Conservation (phyloP, 2,797 vertebrate genomes). For the Crypturellus tataupa region DNA sequence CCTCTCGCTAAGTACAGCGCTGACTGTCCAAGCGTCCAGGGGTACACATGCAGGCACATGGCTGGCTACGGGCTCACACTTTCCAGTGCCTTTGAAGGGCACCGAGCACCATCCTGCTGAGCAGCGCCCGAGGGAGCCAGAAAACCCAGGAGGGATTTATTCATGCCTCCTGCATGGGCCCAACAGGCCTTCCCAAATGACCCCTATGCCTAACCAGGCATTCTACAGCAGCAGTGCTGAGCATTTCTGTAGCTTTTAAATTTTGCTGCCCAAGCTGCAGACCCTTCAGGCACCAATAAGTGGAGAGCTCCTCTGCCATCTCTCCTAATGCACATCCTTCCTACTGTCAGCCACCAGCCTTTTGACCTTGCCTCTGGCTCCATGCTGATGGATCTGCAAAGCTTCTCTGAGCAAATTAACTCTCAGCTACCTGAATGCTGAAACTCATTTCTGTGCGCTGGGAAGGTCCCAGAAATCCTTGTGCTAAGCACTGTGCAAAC, state of each 20-base stretch:
- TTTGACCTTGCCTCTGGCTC: neutral
- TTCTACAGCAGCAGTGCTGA: neutral
- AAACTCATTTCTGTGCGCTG: neutral
- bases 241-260: neutral
- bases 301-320: neutral
- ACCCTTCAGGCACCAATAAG: neutral
- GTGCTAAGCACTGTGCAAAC: neutral
- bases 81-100: neutral
- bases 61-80: neutral
- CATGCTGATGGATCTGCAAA: neutral
- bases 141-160: neutral
- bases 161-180: neutral
- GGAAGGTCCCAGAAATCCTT: neutral
- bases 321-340: neutral
- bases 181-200: neutral
- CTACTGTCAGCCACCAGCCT: neutral
- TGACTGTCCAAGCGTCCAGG: neutral
- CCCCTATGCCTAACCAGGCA: neutral
- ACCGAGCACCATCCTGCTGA: neutral
- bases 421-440: neutral
- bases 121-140: neutral
- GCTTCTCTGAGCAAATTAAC: neutral
- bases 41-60: fast-evolving
- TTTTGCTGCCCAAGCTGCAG: neutral
- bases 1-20: neutral